Evolutionary conservation across 2,797 vertebrate species (phyloP).

Genomic region (Darevskia nairensis): DNA sequence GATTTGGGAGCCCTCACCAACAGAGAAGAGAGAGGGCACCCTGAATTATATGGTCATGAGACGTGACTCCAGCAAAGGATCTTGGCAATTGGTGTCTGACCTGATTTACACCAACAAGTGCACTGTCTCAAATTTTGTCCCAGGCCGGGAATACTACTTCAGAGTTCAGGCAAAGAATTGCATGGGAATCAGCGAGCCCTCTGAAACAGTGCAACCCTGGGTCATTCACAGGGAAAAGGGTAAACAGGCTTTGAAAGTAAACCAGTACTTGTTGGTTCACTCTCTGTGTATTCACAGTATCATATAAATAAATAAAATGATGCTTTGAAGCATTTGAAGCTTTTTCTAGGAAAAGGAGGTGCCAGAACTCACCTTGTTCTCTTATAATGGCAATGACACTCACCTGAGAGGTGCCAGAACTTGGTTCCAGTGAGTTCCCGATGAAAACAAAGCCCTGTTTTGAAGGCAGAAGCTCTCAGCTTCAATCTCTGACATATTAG

Average conservation of each 20-base stretch:
- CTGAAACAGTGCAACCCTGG: slow-evolving; percentile 86
- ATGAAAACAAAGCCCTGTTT: no score
- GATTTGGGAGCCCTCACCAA: slow-evolving; percentile 86
- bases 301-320: neutral
- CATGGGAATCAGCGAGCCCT: slow-evolving; percentile 84
- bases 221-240: slow-evolving; percentile 79
- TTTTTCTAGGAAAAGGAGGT: no score
- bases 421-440: no score
- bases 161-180: slow-evolving; percentile 88
- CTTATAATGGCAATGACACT: no score
- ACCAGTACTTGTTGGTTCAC: neutral
- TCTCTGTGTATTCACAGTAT: slow-evolving; percentile 10
- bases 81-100: slow-evolving; percentile 84
- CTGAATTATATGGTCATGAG: slow-evolving; percentile 85
- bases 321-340: no score
- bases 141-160: slow-evolving; percentile 89
- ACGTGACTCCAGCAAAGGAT: slow-evolving; percentile 78
- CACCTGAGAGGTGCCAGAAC: no score
- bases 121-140: slow-evolving; percentile 86
- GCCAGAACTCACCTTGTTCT: no score
- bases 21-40: slow-evolving; percentile 81
- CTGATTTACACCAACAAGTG: slow-evolving; percentile 87
- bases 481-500: no score
- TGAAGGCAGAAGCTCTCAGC: no score
- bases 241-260: slow-evolving; percentile 56